Evolutionary conservation across 2,888 invertebrate species (phyloP).

Genomic region (Pollenia angustigena): DNA sequence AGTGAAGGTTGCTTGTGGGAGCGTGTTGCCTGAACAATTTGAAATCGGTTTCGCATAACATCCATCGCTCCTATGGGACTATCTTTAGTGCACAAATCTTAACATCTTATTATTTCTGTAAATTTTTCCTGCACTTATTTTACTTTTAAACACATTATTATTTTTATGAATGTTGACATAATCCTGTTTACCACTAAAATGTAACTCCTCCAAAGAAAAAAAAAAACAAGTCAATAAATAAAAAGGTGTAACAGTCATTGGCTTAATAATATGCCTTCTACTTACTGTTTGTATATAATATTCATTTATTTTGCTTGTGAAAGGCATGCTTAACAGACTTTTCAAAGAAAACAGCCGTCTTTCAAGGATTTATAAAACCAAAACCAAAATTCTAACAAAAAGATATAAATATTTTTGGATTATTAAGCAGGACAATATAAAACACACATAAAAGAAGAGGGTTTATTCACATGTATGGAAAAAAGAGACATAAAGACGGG

Average conservation of each 20-base stretch:
- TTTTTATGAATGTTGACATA: slow-evolving; percentile 56
- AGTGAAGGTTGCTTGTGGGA: no score
- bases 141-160: neutral
- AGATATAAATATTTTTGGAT: slow-evolving; percentile 22
- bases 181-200: slow-evolving; percentile 60
- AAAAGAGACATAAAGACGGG: slow-evolving; percentile 57
- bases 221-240: slow-evolving; percentile 54
- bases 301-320: neutral
- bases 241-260: slow-evolving; percentile 64
- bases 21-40: no score
- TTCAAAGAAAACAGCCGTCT: slow-evolving; percentile 33
- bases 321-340: slow-evolving; percentile 37
- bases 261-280: slow-evolving; percentile 60
- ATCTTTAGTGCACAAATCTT: no score
- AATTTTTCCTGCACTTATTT: neutral
- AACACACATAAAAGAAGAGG: neutral
- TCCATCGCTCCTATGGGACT: no score
- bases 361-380: slow-evolving; percentile 32
- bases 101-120: no score
- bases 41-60: no score
- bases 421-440: slow-evolving; percentile 34
- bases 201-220: neutral
- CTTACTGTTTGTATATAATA: neutral
- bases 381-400: slow-evolving; percentile 1
- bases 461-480: neutral